Evolutionary conservation across 2,888 invertebrate species (phyloP).

Genomic region (Osedax fenrisi): DNA sequence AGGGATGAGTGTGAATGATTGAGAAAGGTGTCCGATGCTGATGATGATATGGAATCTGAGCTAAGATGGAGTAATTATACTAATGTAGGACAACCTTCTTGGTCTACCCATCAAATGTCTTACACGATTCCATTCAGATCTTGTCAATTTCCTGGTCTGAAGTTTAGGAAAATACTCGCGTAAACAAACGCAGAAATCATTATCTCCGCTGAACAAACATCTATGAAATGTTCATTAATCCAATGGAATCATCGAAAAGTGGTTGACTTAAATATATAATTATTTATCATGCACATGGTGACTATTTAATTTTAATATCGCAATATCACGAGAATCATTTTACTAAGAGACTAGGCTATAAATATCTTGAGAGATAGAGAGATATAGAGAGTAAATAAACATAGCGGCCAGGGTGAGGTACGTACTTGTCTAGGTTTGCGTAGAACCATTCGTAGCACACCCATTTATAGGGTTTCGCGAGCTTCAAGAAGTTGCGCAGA

Average conservation of each 20-base stretch:
- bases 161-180: conserved; percentile 85
- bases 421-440: conserved; percentile 78
- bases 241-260: too few species aligned
- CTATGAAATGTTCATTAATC: conserved; percentile 48
- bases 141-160: conserved; percentile 68
- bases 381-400: background rate
- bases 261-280: too few species aligned
- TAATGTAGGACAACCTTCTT: too few species aligned
- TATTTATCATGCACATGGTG: too few species aligned
- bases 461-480: conserved; percentile 97
- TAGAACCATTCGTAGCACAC: conserved; percentile 99
- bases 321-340: too few species aligned
- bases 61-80: too few species aligned
- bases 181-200: conserved; percentile 85
- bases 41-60: background rate
- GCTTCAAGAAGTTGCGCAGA: conserved; percentile 70
- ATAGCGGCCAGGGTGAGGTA: conserved; percentile 31
- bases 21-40: background rate
- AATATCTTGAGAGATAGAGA: too few species aligned
- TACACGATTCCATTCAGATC: conserved; percentile 88
- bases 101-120: conserved; percentile 93
- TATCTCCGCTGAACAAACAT: conserved; percentile 82
- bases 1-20: background rate
- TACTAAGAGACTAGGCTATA: too few species aligned
- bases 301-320: too few species aligned